These are phyloP conservation scores for Luperina testacea DNA, from an alignment of 2,888 invertebrate species.

Conservation along the genomic window DNA sequence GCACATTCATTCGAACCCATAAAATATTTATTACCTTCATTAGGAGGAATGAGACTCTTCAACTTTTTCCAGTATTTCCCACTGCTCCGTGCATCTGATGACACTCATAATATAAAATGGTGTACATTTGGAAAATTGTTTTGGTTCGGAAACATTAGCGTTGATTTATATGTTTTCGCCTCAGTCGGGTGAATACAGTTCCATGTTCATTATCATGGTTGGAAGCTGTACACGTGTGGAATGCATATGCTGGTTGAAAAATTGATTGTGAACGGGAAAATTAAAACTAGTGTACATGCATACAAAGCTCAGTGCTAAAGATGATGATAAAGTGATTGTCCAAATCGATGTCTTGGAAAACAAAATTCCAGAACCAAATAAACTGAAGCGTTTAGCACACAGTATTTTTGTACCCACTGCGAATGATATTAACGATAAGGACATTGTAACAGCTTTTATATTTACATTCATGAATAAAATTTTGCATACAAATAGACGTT, in stretches of 20 bases:
- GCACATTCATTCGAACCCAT: conserved; percentile 33
- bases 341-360: conserved; percentile 1
- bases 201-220: conserved; percentile 24
- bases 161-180: conserved; percentile 54
- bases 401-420: background rate
- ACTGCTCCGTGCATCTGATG: conserved; percentile 47
- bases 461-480: conserved; percentile 26
- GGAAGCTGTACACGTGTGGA: conserved; percentile 5
- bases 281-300: conserved; percentile 6
- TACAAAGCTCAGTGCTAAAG: background rate
- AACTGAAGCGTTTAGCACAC: background rate
- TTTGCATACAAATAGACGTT: conserved; percentile 42
- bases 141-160: conserved; percentile 35
- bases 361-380: conserved; percentile 25
- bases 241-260: conserved; percentile 15
- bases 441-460: conserved; percentile 10
- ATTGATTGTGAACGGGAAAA: background rate
- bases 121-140: conserved; percentile 49
- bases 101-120: conserved; percentile 38
- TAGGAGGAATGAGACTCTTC: conserved; percentile 35
- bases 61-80: conserved; percentile 27
- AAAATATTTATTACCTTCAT: conserved; percentile 57
- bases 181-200: conserved; percentile 20
- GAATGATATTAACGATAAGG: conserved; percentile 22
- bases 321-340: background rate